Base-by-base conservation (phyloP, 2,113 vertebrate species). In the Caracal caracal region DNA sequence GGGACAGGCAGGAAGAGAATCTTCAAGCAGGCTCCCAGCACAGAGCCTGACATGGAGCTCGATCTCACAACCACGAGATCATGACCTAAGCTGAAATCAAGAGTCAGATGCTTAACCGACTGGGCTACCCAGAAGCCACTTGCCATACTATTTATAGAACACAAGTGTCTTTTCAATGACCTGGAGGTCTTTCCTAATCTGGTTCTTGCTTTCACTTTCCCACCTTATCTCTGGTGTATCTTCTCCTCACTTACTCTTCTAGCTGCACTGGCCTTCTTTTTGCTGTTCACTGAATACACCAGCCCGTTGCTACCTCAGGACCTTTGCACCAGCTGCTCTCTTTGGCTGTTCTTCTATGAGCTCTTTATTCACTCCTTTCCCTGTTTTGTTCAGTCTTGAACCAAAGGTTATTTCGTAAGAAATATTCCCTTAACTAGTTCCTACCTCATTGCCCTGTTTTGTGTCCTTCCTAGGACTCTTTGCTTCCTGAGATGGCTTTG, bases 361-460 rank as follows among this genome's bases (percentile, higher is more conserved):
- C 7, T 71, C 66, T 92, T 73, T 11, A 10, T 49, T 43, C 49
- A 11, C 13, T 6, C 24, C 24, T 10, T 40, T 88, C 49, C 15
- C 59, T 75, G 51, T 56, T 35, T 51, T 61, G 61, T 79, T 84
- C 81, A 68, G 35, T 78, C 59, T 71, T 40, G 66, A 81, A 65
- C 61, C 24, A 87, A 92, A 94, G 37, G 28, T 80, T 15, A 76
- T 63, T 89, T 80, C 35, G 26, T 88, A 88, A 88, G 79, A 82
- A 92, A 56, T 56, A 37, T 66, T 30, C 37, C 35, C 26, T 33
- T 28, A 56, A 61, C 51, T 13, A 37, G 26, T 75, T 80, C 93
- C 10, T n/a, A 12, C 19, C 24, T 79, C 51, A 56, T 4, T 43
- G 33, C 16, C 51, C 22, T 51, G 10, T 85, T 85, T 71, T 80